Percentiles rank a stretch among this genome's conserved stretches.
phyloP scores from a whole-genome alignment of 2,797 vertebrate species.

The Falco peregrinus region DNA sequence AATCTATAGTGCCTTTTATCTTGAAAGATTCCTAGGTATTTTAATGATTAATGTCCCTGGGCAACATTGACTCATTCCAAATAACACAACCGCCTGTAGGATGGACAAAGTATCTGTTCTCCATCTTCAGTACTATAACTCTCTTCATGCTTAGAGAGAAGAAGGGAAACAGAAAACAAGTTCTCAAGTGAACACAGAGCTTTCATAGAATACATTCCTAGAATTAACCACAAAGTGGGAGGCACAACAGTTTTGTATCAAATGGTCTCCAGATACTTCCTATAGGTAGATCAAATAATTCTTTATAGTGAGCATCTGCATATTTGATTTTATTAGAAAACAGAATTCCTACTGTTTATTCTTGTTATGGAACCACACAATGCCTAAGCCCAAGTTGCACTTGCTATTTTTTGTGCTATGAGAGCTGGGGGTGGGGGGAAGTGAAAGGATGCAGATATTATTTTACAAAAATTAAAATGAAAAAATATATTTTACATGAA shows the following conservation, averaged over 20 bases:
- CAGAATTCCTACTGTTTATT: not conserved
- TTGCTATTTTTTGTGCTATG: not conserved
- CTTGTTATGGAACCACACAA: not conserved
- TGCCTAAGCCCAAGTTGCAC: not conserved
- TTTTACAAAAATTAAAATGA: not conserved
- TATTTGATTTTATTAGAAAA: constrained; percentile 16
- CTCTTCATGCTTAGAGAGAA: not conserved
- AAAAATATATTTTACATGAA: not conserved
- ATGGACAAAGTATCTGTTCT: not conserved
- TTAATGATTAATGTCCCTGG: not conserved
- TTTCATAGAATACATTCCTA: not conserved
- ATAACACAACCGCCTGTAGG: not conserved
- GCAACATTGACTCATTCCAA: not conserved
- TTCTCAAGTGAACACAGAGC: not conserved
- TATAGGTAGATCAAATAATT: not conserved
- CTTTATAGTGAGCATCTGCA: not conserved
- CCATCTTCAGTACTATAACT: not conserved
- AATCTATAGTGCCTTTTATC: not conserved
- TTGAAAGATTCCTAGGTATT: not conserved
- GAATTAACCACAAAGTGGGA: not conserved
- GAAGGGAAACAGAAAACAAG: not conserved
- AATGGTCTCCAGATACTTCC: not conserved
- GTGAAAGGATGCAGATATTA: not conserved
- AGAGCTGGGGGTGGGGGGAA: not conserved
- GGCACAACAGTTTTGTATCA: not conserved